Evolutionary conservation across 2,888 invertebrate genomes (phyloP).

Genomic region (Apodemia mormo): DNA sequence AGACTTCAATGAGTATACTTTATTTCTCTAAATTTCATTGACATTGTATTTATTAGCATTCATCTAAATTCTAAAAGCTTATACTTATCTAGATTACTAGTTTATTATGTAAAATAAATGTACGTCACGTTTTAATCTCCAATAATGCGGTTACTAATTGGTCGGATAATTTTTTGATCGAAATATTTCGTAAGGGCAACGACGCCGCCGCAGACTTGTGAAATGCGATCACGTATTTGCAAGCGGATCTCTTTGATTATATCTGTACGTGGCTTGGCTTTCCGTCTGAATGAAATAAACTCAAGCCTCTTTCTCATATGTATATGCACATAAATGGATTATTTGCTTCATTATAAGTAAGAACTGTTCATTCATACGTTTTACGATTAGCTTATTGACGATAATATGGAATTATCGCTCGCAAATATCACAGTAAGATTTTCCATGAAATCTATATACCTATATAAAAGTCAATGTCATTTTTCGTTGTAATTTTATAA

Average conservation of each 20-base stretch:
- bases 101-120: not conserved
- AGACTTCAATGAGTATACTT: no score
- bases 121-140: not conserved
- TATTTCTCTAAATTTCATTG: no score
- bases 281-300: conserved; percentile 43
- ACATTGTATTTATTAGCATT: no score
- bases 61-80: no score
- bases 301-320: conserved; percentile 14
- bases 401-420: no score
- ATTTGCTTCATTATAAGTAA: not conserved
- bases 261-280: conserved; percentile 59
- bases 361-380: not conserved
- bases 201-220: conserved; percentile 46
- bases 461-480: no score
- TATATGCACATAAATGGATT: conserved; percentile 5
- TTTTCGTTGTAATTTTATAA: no score
- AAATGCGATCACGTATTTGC: conserved; percentile 60
- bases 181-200: conserved; percentile 39
- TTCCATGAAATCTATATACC: no score
- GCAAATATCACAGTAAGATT: no score
- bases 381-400: no score
- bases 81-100: not conserved
- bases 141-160: not conserved
- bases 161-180: conserved; percentile 3
- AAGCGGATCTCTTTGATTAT: conserved; percentile 66